Base-by-base conservation (phyloP, 2,888 invertebrate genomes). In the Xestia c-nigrum region DNA sequence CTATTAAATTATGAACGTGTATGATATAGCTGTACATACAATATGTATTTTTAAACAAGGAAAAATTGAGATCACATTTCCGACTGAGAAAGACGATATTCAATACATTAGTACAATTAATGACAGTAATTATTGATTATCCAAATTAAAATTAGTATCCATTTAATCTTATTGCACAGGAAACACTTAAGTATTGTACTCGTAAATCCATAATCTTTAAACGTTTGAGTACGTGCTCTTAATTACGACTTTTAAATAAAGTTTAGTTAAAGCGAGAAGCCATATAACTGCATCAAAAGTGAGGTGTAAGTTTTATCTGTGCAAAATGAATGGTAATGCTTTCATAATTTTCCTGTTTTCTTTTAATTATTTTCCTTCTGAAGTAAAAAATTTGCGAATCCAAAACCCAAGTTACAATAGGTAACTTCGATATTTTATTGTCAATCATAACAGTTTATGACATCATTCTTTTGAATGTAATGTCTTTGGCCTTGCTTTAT, bases 121-220 rank as follows among this genome's bases (percentile, higher is more conserved):
- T 10, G 24, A 43, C 31, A 24, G 46, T 80, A 85, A 74, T 85
- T 55, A 74, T 71, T 71, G 52, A 74, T 81, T 74, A 50, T 84
- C 61, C 50, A 68, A 81, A 84, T 84, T 31, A 72, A 70, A 61
- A 55, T 66, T 21, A 21, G 43, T 64, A 64, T 67, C 64, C 71
- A 52, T 72, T 68, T 65, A 57, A 77, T 70, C 31, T 64, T 55
- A 72, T 69, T 69, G 50, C 40, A 40, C 84, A 86, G 84, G 86
- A 84, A 84, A 72, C 61, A 21, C 78, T 86, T 86, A 70, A 74
- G 83, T 46, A 74, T 64, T 72, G 57, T 70, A 59, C 59, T 83
- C 43, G 66, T 84, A 73, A 86, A 85, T 69, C 57, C 69, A 85
- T 83, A 24, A 86, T 67, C 46, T 47, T 72, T 68, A 71, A 78